phyloP scores from a whole-genome alignment of 2,113 vertebrate genomes.

The Pongo pygmaeus region DNA sequence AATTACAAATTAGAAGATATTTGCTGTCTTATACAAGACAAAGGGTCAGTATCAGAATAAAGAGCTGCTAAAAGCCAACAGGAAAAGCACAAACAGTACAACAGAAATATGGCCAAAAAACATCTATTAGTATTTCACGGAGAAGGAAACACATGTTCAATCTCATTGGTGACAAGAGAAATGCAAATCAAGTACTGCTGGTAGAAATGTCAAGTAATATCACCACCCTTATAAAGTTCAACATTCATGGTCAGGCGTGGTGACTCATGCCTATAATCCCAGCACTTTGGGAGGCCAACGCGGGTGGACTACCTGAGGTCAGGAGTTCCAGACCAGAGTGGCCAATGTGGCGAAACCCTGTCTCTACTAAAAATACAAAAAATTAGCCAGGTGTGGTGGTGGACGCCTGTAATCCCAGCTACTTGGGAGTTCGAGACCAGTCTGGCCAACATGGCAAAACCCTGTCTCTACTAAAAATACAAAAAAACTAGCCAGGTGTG shows the following conservation, averaged over 20 bases:
- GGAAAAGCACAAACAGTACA: neutral
- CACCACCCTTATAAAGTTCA: neutral
- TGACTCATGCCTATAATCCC: too few species aligned
- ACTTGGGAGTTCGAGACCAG: too few species aligned
- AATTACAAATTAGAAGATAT: neutral
- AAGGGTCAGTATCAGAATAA: conserved; percentile 6
- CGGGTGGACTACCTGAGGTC: too few species aligned
- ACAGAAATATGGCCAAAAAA: conserved; percentile 28
- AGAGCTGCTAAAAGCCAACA: neutral
- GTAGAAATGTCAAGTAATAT: neutral
- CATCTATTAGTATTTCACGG: neutral
- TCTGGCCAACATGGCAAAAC: too few species aligned
- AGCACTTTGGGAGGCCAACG: too few species aligned
- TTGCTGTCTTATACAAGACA: neutral
- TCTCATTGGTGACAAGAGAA: neutral
- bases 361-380: too few species aligned
- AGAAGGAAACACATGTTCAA: neutral
- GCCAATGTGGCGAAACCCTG: too few species aligned
- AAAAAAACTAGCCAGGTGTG: too few species aligned
- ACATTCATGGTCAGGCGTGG: neutral
- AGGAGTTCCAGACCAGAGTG: too few species aligned
- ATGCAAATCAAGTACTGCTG: neutral
- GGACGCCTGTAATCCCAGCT: too few species aligned
- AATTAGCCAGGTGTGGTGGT: too few species aligned
- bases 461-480: too few species aligned